phyloP scores from a whole-genome alignment of 64 coral and sea anemone species.

The Montipora foliosa region DNA sequence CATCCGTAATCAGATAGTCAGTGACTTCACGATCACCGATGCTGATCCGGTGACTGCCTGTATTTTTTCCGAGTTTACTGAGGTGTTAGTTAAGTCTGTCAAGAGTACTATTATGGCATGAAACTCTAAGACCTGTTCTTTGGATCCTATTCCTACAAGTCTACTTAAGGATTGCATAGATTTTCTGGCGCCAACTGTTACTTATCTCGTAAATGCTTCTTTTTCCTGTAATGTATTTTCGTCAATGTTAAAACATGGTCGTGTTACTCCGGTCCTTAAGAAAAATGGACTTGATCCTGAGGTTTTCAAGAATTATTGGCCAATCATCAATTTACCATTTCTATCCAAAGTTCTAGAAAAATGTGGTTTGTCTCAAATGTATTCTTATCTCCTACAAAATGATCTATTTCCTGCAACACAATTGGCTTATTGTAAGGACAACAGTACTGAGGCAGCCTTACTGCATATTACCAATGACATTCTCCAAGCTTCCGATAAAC shows the following conservation, averaged over 20 bases:
- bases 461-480: too few species aligned
- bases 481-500: too few species aligned
- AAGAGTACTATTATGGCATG: background rate
- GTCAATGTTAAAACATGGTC: background rate
- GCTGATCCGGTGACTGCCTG: background rate
- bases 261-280: slow-evolving; percentile 17
- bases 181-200: background rate
- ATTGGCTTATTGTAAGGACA: background rate
- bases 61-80: background rate
- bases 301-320: background rate
- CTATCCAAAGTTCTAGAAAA: slow-evolving; percentile 32
- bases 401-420: slow-evolving; percentile 20
- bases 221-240: background rate
- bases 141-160: background rate
- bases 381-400: slow-evolving; percentile 2
- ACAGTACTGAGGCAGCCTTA: too few species aligned
- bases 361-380: slow-evolving; percentile 11
- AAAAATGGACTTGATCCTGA: slow-evolving; percentile 30
- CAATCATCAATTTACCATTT: slow-evolving; percentile 29
- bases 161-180: slow-evolving; percentile 10
- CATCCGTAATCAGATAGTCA: background rate
- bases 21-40: background rate
- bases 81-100: background rate
- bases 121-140: slow-evolving; percentile 4
- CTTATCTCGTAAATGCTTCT: background rate